A percentile compares a stretch with the other conserved stretches of the same genome.
phyloP scores from a whole-genome alignment of 1,140 invertebrate species.

The Apis dorsata region DNA sequence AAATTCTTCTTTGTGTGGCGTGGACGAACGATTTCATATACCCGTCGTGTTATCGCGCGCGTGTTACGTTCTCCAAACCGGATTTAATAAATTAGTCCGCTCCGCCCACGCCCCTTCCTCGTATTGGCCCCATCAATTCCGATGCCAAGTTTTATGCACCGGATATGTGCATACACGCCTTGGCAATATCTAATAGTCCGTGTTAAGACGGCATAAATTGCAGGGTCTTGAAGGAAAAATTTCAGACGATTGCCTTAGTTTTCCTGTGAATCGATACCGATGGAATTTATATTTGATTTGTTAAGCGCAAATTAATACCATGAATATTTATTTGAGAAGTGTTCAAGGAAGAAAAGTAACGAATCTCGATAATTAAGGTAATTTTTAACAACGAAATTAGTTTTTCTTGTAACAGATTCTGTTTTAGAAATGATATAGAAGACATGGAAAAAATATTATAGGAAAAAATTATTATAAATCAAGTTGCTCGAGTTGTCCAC shows the following conservation, averaged over 20 bases:
- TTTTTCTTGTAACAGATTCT: too few species aligned
- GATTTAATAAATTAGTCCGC: conserved; percentile 49
- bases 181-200: conserved; percentile 19
- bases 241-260: not conserved
- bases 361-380: not conserved
- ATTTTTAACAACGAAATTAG: not conserved
- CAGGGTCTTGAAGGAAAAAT: too few species aligned
- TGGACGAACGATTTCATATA: not conserved
- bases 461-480: too few species aligned
- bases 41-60: not conserved
- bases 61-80: conserved; percentile 13
- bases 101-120: conserved; percentile 12
- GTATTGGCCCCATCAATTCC: conserved; percentile 31
- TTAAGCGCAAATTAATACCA: too few species aligned
- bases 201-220: conserved; percentile 4
- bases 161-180: conserved; percentile 38
- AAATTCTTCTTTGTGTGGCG: not conserved
- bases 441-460: too few species aligned
- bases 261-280: not conserved
- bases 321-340: too few species aligned
- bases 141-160: conserved; percentile 28
- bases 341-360: not conserved
- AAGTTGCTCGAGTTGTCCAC: too few species aligned
- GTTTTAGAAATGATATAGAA: too few species aligned
- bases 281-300: not conserved